Evolutionary conservation across 1,140 invertebrate species (phyloP), one percentile per base, ranked within the genome.

Genomic region (Leptonema lineaticorne): DNA sequence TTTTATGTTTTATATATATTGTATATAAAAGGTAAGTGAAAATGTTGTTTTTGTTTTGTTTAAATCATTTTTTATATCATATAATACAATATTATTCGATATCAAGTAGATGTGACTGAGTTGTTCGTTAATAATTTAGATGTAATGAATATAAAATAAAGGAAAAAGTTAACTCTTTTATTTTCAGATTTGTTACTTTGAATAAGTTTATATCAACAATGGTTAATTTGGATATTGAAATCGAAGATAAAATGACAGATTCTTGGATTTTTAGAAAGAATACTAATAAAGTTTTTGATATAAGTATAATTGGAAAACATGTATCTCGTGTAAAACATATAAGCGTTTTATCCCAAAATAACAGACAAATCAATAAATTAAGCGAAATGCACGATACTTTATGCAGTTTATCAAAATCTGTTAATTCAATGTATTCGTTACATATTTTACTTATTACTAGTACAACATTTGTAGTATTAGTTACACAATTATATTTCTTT

Each of bases 401-500:
- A 53, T 72, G 68, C 48, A 64, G 59, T 20, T 24, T 69, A 28
- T 29, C 67, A 14, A 67, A 67, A 24, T 9, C 18, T 11, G 6
- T 72, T 0, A 72, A 72, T 24, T 63, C 58, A 3, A 22, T 72
- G 16, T 72, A 58, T 58, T 63, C 67, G 11, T n/a, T 72, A 2
- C 58, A 65, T 9, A 69, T 72, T n/a, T 41, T 72, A n/a, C 20
- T 72, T 9, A 58, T 20, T 2, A 69, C 41, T 8, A 62, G 63
- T 18, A 37, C 64, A 0, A 45, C 70, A 18, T 72, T 72, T 59
- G 64, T 72, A 11, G 59, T 64, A 14, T 18, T 72, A 24, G 70
- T 72, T 2, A 67, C 58, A 7, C 67, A 72, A 41, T 16, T 72
- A 24, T 72, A 72, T 46, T 69, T 69, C 22, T 69, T 72, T 22